Conservation (phyloP, 2,113 vertebrate species). For the Syngnathus scovelli region DNA sequence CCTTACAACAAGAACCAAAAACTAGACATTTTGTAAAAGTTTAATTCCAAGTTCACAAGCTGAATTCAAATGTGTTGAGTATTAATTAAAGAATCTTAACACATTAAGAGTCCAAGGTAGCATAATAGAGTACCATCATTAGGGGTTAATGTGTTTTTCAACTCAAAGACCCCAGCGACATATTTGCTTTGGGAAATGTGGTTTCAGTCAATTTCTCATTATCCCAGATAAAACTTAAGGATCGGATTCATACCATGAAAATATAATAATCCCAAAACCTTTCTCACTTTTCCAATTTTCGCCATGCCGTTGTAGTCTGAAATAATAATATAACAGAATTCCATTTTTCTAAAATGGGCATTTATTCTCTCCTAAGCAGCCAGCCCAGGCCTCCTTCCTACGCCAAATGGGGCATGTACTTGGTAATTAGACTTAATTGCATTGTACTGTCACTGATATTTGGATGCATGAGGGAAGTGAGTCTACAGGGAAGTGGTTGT, state of each 20-base stretch:
- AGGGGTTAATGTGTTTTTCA: not conserved
- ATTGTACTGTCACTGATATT: constrained; percentile 55
- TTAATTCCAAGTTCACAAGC: not conserved
- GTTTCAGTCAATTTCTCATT: not conserved
- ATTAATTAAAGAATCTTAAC: not conserved
- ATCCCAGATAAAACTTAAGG: not conserved
- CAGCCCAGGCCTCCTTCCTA: not conserved
- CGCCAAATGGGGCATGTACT: constrained; percentile 43
- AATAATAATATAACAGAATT: constrained; percentile 23
- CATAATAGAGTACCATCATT: not conserved
- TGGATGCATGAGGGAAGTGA: constrained; percentile 37
- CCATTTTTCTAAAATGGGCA: constrained; percentile 38
- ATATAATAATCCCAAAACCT: too few relatives aligned
- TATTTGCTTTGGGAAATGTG: not conserved
- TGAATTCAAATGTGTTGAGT: not conserved
- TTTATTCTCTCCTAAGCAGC: not conserved
- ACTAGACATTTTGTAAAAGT: not conserved
- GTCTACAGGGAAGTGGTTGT: constrained; percentile 55
- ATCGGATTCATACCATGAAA: too few relatives aligned
- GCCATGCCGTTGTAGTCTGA: not conserved
- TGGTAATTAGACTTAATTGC: constrained; percentile 61
- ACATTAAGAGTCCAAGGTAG: not conserved
- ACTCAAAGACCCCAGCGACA: not conserved
- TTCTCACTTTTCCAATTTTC: too few relatives aligned
- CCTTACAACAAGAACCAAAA: not conserved